phyloP scores from a whole-genome alignment of 2,888 invertebrate genomes.

The Amblyjoppa fuscipennis region DNA sequence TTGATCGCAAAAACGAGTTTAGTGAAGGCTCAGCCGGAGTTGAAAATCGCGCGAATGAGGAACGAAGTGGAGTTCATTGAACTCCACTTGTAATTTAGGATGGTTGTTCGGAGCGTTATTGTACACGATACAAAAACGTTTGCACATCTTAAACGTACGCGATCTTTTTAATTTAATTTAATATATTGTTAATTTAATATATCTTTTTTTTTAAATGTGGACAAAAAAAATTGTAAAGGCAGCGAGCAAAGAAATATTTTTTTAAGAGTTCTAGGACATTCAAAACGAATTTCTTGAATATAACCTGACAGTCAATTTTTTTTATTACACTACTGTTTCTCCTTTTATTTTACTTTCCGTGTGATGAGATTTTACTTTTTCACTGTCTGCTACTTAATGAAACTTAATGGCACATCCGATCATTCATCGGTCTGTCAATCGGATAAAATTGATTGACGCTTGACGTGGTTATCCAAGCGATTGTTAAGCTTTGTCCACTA shows the following conservation, averaged over 20 bases:
- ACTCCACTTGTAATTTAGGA: conserved; percentile 14
- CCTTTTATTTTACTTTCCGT: too few relatives aligned
- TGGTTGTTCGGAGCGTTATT: neutral
- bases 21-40: neutral
- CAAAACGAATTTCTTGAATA: too few relatives aligned
- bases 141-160: neutral
- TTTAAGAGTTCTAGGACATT: too few relatives aligned
- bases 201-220: too few relatives aligned
- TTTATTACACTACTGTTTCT: too few relatives aligned
- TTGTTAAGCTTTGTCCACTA: neutral
- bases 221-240: too few relatives aligned
- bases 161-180: neutral
- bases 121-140: neutral
- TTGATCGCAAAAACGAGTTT: neutral
- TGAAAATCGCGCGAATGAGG: neutral
- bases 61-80: conserved; percentile 18
- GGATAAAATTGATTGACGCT: neutral
- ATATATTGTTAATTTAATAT: too few relatives aligned
- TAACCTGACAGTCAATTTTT: too few relatives aligned
- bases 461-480: neutral
- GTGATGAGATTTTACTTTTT: too few relatives aligned
- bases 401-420: neutral
- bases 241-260: too few relatives aligned
- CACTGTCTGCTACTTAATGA: too few relatives aligned
- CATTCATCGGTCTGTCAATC: neutral